phyloP scores from a whole-genome alignment of 2,113 vertebrate species.

The Vimba vimba region DNA sequence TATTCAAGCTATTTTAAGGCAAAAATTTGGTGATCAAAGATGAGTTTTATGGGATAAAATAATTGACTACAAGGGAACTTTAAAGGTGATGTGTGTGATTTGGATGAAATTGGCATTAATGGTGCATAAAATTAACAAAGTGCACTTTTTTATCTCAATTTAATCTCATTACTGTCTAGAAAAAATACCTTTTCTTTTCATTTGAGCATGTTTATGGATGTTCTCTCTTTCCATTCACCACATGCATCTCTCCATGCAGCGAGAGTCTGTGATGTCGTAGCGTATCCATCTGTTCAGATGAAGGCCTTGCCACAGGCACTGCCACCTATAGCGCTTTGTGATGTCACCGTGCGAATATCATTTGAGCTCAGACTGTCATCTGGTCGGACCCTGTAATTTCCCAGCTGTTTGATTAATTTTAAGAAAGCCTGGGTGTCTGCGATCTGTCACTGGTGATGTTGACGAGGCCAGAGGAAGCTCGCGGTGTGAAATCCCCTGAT shows the following conservation, averaged over 20 bases:
- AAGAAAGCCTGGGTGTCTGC: slow-evolving; percentile 11
- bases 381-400: slow-evolving; percentile 25
- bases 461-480: slow-evolving; percentile 25
- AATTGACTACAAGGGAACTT: too few relatives aligned
- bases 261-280: slow-evolving; percentile 42
- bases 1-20: too few relatives aligned
- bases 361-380: slow-evolving; percentile 21
- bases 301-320: slow-evolving; percentile 27
- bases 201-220: not conserved
- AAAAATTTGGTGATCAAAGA: too few relatives aligned
- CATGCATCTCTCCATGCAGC: slow-evolving; percentile 20
- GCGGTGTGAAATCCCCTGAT: slow-evolving; percentile 34
- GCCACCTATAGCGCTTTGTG: slow-evolving; percentile 30
- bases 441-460: slow-evolving; percentile 38
- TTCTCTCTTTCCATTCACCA: slow-evolving; percentile 36
- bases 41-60: too few relatives aligned
- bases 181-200: not conserved
- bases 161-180: too few relatives aligned
- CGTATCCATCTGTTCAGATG: slow-evolving; percentile 39
- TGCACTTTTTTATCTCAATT: too few relatives aligned
- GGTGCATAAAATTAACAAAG: too few relatives aligned
- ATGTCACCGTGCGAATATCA: slow-evolving; percentile 35
- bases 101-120: too few relatives aligned
- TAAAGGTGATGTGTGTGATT: too few relatives aligned
- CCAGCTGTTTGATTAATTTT: slow-evolving; percentile 53